Percentiles rank a stretch among this genome's conserved stretches.
Evolutionary conservation across 2,113 vertebrate genomes (phyloP).

Genomic region (Ornithorhynchus anatinus): DNA sequence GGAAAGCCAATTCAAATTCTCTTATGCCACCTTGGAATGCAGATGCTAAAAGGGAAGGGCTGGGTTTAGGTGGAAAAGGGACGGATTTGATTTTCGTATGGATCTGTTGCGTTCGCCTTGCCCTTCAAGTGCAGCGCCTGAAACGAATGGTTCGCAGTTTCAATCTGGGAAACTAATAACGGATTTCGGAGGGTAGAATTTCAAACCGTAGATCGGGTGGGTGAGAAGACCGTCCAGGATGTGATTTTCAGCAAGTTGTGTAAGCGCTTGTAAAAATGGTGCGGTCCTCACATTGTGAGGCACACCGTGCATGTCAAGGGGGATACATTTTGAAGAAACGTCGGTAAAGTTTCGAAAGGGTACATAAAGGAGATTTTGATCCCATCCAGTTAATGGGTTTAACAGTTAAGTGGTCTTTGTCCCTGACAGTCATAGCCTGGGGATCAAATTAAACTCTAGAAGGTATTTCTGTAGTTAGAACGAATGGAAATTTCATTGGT

Average conservation of each 20-base stretch:
- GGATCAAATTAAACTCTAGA: no score
- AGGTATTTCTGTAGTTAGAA: no score
- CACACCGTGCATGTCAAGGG: no score
- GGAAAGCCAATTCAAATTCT: constrained; percentile 1
- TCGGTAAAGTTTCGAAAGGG: no score
- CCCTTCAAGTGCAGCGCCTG: constrained; percentile 12
- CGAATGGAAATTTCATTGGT: no score
- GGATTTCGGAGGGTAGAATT: constrained; percentile 15
- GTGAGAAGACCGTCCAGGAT: constrained; percentile 6
- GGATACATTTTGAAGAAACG: background rate
- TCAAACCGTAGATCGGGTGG: constrained; percentile 4
- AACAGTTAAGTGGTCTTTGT: no score
- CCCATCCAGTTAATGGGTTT: no score
- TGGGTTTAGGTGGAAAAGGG: background rate
- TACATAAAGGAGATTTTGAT: no score
- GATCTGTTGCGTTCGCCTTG: constrained; percentile 16
- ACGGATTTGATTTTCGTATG: no score
- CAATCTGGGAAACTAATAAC: constrained; percentile 17
- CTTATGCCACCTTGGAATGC: constrained; percentile 19
- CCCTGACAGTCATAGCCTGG: no score
- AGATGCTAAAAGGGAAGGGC: background rate
- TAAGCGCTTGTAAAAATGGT: constrained; percentile 8
- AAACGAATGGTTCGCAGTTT: constrained; percentile 18
- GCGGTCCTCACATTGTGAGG: background rate
- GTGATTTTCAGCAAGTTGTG: constrained; percentile 9